Percentiles rank a stretch among this genome's conserved stretches.
These are phyloP conservation scores for Philypnodon macrostomus DNA, from an alignment of 2,797 vertebrate species.

Conservation along the genomic window DNA sequence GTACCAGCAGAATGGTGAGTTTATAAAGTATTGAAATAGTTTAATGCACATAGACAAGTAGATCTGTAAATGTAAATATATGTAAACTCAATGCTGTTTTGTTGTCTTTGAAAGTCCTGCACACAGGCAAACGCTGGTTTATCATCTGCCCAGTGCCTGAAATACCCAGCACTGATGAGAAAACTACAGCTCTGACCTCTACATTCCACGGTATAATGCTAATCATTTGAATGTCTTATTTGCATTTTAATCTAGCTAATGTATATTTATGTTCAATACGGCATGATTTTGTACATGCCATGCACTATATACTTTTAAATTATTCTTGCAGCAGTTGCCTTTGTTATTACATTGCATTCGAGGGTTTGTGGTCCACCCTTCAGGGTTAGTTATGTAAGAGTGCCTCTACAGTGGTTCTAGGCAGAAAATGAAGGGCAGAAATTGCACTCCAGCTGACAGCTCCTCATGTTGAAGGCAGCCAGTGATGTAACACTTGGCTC, in stretches of 20 bases:
- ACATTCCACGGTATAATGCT: constrained; percentile 64
- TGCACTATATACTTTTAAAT: constrained; percentile 3
- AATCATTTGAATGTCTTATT: not conserved
- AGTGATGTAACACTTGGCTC: constrained; percentile 49
- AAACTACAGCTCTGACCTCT: constrained; percentile 65
- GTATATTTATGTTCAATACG: too few relatives aligned
- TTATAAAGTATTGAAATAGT: not conserved
- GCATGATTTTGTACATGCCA: constrained; percentile 10
- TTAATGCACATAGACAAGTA: not conserved
- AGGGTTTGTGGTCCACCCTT: constrained; percentile 22
- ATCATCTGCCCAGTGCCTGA: constrained; percentile 97
- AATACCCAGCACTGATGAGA: constrained; percentile 75
- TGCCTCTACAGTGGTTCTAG: constrained; percentile 49
- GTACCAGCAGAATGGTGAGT: constrained; percentile 93
- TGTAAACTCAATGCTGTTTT: constrained; percentile 14
- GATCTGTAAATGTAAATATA: constrained; percentile 5
- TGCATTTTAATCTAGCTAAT: not conserved
- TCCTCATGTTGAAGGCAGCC: constrained; percentile 65
- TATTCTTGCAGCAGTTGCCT: too few relatives aligned
- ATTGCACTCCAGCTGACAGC: constrained; percentile 88
- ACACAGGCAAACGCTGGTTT: constrained; percentile 97
- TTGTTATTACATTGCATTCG: too few relatives aligned
- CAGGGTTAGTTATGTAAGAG: constrained; percentile 64
- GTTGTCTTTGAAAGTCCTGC: constrained; percentile 81
- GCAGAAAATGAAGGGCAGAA: constrained; percentile 72